These are phyloP conservation scores for Acanthococcus lagerstroemiae DNA, from an alignment of 2,888 invertebrate genomes.

Conservation along the genomic window DNA sequence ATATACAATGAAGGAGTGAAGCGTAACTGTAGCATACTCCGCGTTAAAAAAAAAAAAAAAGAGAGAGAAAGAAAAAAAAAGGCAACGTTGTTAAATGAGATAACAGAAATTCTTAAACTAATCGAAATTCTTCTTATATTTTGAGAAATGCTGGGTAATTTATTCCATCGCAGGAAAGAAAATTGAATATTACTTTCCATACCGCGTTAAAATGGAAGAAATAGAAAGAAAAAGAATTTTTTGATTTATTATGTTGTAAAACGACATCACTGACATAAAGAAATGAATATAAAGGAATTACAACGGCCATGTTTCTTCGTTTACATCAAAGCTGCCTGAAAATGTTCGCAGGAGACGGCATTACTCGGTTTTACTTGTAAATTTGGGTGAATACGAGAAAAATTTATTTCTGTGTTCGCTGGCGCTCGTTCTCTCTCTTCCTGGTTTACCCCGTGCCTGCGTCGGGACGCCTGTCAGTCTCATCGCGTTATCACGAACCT, in stretches of 20 bases:
- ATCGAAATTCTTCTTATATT: conserved; percentile 9
- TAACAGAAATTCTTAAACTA: conserved; percentile 10
- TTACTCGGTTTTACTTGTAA: too few relatives aligned
- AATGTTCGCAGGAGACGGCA: too few relatives aligned
- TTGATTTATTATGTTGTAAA: conserved; percentile 6
- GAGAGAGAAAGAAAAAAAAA: background rate
- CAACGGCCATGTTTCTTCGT: background rate
- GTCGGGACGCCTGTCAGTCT: too few relatives aligned
- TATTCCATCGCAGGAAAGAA: background rate
- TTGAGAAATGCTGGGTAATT: background rate
- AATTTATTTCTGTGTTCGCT: too few relatives aligned
- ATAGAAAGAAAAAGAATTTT: background rate
- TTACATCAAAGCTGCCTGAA: too few relatives aligned
- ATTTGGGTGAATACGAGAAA: too few relatives aligned
- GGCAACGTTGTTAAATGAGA: background rate
- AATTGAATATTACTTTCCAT: conserved; percentile 9
- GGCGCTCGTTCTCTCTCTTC: too few relatives aligned
- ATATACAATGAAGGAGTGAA: conserved; percentile 9
- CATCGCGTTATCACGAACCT: too few relatives aligned
- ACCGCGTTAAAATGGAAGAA: background rate
- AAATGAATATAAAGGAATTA: background rate
- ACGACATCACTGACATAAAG: background rate
- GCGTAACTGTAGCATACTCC: background rate
- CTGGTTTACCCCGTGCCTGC: too few relatives aligned
- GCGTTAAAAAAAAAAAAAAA: background rate